Conservation (phyloP, 2,888 invertebrate genomes). For the Ditylenchus weischeri region DNA sequence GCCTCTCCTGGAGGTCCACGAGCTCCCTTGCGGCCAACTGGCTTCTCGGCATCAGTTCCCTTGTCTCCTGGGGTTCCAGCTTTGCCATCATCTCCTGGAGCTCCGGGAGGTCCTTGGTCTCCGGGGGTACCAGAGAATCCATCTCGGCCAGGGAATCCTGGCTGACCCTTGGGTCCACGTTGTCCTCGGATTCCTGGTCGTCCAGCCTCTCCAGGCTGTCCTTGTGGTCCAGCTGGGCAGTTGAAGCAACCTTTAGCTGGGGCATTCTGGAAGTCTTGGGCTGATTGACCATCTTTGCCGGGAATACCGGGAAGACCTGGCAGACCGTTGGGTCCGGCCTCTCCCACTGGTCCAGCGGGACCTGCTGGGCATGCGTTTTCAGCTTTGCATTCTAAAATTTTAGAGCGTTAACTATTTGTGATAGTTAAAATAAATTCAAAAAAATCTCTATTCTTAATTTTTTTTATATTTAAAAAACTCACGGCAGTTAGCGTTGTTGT, state of each 20-base stretch:
- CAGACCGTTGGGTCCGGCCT: conserved; percentile 37
- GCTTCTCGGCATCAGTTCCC: conserved; percentile 53
- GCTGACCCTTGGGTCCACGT: conserved; percentile 24
- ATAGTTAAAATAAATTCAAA: too few relatives aligned
- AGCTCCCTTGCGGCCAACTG: conserved; percentile 45
- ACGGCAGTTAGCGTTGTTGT: conserved; percentile 11
- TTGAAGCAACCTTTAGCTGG: conserved; percentile 14
- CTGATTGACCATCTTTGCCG: conserved; percentile 18
- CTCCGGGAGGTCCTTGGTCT: conserved; percentile 33
- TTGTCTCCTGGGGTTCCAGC: conserved; percentile 48
- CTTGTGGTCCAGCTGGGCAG: conserved; percentile 20
- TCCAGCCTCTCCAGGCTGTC: conserved; percentile 23
- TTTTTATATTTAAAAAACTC: too few relatives aligned
- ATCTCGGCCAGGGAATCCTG: conserved; percentile 34
- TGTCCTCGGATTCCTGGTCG: conserved; percentile 13
- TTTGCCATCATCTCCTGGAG: conserved; percentile 39
- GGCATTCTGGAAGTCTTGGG: conserved; percentile 20
- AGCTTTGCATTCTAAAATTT: conserved; percentile 12
- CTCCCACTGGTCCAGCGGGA: conserved; percentile 11
- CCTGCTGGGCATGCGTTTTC: conserved; percentile 13
- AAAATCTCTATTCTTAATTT: too few relatives aligned
- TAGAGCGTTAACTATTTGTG: neutral
- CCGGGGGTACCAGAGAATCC: conserved; percentile 33
- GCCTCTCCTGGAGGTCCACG: conserved; percentile 46
- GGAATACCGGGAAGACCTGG: conserved; percentile 35